Conservation (phyloP, 1,140 invertebrate species). For the Drosophila seguyi region DNA sequence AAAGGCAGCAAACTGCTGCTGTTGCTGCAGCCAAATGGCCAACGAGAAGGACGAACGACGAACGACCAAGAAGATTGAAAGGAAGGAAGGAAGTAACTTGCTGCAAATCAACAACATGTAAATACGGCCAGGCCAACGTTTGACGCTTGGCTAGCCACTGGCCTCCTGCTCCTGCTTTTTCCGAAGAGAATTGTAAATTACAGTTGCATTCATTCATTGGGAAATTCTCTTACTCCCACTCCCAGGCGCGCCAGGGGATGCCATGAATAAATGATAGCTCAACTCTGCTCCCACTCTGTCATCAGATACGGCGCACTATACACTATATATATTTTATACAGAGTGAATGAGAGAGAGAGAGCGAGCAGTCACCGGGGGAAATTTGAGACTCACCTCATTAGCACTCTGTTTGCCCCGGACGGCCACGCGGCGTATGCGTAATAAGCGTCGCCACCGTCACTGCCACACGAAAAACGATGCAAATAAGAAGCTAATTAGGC, state of each 20-base stretch:
- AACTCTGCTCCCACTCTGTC: constrained; percentile 13
- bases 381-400: constrained; percentile 55
- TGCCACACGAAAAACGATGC: constrained; percentile 25
- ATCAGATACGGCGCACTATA: constrained; percentile 4
- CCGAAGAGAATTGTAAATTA: constrained; percentile 28
- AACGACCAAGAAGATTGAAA: constrained; percentile 14
- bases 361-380: neutral
- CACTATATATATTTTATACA: neutral
- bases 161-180: neutral
- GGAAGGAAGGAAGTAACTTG: constrained; percentile 66
- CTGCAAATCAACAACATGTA: constrained; percentile 78
- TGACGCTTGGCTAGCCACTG: constrained; percentile 52
- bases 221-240: constrained; percentile 6
- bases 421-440: constrained; percentile 41
- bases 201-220: constrained; percentile 42
- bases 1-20: constrained; percentile 32
- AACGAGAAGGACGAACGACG: constrained; percentile 8
- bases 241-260: neutral
- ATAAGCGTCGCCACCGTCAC: constrained; percentile 27
- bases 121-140: constrained; percentile 59
- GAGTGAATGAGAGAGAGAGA: no score
- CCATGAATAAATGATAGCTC: constrained; percentile 49
- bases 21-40: constrained; percentile 33
- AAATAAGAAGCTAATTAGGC: constrained; percentile 58
- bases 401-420: constrained; percentile 37